Evolutionary conservation across 2,797 vertebrate species (phyloP), one percentile per base, ranked within the genome.

Genomic region (Pseudomugil gertrudae): DNA sequence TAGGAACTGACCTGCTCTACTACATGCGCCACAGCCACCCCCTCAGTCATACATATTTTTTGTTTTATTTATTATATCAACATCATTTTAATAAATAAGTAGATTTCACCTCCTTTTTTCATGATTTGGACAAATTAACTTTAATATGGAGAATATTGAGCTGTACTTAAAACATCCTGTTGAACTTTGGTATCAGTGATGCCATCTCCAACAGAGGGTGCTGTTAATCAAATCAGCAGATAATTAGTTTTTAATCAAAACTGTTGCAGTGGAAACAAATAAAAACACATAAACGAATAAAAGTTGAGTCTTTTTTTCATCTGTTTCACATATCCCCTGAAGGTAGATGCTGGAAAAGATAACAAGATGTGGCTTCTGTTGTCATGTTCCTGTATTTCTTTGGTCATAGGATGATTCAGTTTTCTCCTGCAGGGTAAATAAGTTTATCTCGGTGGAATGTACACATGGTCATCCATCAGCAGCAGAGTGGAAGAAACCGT

Each of bases 391-490:
- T 78, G 59, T 56, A 38, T 19, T 73, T 62, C 55, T 66, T 71
- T 50, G 66, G 67, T 82, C 64, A 40, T 65, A 80, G 74, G 65
- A 68, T 72, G 74, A 85, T 79, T 85, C 64, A 30, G 63, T 84
- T 81, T 72, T 56, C 74, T 85, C 80, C 83, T 84, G 80, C 71
- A 78, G 86, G 78, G 75, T 68, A 36, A 47, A 74, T 77, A 62
- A 72, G 63, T 84, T 76, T 43, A 77, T 85, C 89, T 87, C 72
- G 11, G 36, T 58, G 68, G 82, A 89, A 83, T 74, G 78, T 89
- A 89, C 89, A 91, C 84, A 66, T 13, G 43, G 68, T 84, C 81
- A 93, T 91, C 78, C 72, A 93, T 92, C 79, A 84, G 85, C 86
- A 82, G 71, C 76, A 55, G 83, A 83, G 87, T 76, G 69, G 87